Evolutionary conservation across 2,888 invertebrate genomes (phyloP).

Genomic region (Heliconius aoede): DNA sequence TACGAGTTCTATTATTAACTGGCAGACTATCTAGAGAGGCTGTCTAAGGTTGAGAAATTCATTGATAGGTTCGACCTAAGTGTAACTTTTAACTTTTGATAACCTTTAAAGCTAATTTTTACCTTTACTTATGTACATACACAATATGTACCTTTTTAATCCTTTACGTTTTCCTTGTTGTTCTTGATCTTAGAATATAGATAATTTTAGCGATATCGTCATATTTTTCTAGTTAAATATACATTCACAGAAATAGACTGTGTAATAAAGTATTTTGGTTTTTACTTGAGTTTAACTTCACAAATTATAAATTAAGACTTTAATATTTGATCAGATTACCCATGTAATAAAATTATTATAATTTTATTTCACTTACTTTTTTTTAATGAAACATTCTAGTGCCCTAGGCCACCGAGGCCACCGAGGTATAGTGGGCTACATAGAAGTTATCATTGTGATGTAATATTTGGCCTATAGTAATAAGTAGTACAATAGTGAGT

Average conservation of each 20-base stretch:
- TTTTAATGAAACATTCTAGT: too few relatives aligned
- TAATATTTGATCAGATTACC: too few relatives aligned
- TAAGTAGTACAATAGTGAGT: too few relatives aligned
- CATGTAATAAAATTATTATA: too few relatives aligned
- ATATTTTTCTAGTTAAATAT: not conserved
- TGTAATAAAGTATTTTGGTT: not conserved
- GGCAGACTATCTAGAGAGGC: conserved; percentile 37
- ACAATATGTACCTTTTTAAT: not conserved
- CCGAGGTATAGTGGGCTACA: too few relatives aligned
- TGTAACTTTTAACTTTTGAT: conserved; percentile 27
- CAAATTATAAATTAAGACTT: too few relatives aligned
- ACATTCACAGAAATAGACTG: not conserved
- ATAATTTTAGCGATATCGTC: not conserved
- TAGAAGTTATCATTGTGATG: too few relatives aligned
- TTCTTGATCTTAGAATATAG: not conserved
- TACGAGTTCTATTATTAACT: conserved; percentile 40
- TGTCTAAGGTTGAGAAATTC: conserved; percentile 36
- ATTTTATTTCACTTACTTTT: too few relatives aligned
- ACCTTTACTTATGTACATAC: not conserved
- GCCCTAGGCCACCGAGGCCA: too few relatives aligned
- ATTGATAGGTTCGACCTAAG: conserved; percentile 29
- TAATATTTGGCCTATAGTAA: too few relatives aligned
- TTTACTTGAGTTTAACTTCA: not conserved
- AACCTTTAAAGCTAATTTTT: conserved; percentile 16
- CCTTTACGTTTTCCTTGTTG: not conserved